Evolutionary conservation across 2,797 vertebrate species (phyloP).

Genomic region (Chaunax sp.): DNA sequence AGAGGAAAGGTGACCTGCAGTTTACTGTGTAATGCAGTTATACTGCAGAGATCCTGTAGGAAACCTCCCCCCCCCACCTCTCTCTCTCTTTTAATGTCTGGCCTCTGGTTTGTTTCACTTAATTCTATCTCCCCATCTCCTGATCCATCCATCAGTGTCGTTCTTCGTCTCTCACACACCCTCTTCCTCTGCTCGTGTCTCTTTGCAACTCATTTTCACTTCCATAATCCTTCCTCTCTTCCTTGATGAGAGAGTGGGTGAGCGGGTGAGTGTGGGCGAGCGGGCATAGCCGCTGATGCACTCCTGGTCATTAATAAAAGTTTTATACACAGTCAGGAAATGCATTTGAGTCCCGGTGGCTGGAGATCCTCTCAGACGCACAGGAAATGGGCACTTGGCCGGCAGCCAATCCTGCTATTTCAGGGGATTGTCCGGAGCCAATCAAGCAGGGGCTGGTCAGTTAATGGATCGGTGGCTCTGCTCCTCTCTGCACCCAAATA

Average conservation of each 20-base stretch:
- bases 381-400: slow-evolving; percentile 87
- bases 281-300: slow-evolving; percentile 80
- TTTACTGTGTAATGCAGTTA: slow-evolving; percentile 53
- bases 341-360: slow-evolving; percentile 84
- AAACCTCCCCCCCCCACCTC: slow-evolving; percentile 20
- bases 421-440: slow-evolving; percentile 79
- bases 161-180: slow-evolving; percentile 29
- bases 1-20: slow-evolving; percentile 31
- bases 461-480: slow-evolving; percentile 82
- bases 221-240: slow-evolving; percentile 36
- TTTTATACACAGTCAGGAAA: slow-evolving; percentile 89
- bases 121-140: slow-evolving; percentile 70
- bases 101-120: slow-evolving; percentile 72
- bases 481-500: slow-evolving; percentile 71
- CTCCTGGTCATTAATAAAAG: slow-evolving; percentile 88
- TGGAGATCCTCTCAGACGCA: slow-evolving; percentile 84
- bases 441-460: slow-evolving; percentile 76
- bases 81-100: slow-evolving; percentile 60
- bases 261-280: slow-evolving; percentile 53
- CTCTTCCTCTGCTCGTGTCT: slow-evolving; percentile 32
- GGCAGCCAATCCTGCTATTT: slow-evolving; percentile 85
- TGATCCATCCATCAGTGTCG: slow-evolving; percentile 69
- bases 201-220: slow-evolving; percentile 65
- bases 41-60: slow-evolving; percentile 51
- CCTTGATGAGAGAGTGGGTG: slow-evolving; percentile 49